Base-by-base conservation (phyloP, 2,113 vertebrate species). In the Istiophorus platypterus region DNA sequence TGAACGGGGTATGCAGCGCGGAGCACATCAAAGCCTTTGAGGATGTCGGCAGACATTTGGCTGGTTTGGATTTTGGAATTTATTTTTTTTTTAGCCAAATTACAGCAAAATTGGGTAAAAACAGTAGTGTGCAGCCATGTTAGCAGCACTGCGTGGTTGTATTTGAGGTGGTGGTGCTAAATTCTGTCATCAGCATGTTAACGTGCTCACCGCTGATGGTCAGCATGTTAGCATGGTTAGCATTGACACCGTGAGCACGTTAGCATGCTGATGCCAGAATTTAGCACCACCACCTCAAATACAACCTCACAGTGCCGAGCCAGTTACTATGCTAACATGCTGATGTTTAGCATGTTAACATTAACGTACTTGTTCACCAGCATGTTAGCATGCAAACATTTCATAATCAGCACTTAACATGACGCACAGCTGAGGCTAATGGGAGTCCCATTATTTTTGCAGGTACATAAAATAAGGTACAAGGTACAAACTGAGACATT, bases 11-110 rank as follows among this genome's bases (percentile, higher is more conserved):
- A 3, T 13, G 45, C 15, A 51, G 27, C 31, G 6, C 6, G 31
- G 31, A 34, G 69, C 52, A 45, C 4, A 77, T 2, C 37, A 69
- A 75, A 57, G 34, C 12, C 27, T 72, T 77, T 52, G 13, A 62
- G 67, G 67, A 51, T 18, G 45, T 18, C 5, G 7, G 15, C 47
- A 49, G 47, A 18, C 20, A 49, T 20, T 49, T 49, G 47, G 47
- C 18, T 49, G 18, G 20, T 39, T 39, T 39, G 37, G 45, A 47
- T 14, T 15, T 6, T 47, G 1, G 17, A 15, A 47, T 47, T 47
- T 18, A 17, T 71, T n/a, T n/a, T n/a, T n/a, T n/a, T n/a, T n/a
- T n/a, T 51, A 20, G 49, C 18, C 17, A 13, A 18, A 31, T 34
- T 26, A 26, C 17, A 27, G 31, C 11, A 64, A 63, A 26, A 37